Evolutionary conservation across 2,888 invertebrate genomes (phyloP).

Genomic region (Hydrotaea cyrtoneurina): DNA sequence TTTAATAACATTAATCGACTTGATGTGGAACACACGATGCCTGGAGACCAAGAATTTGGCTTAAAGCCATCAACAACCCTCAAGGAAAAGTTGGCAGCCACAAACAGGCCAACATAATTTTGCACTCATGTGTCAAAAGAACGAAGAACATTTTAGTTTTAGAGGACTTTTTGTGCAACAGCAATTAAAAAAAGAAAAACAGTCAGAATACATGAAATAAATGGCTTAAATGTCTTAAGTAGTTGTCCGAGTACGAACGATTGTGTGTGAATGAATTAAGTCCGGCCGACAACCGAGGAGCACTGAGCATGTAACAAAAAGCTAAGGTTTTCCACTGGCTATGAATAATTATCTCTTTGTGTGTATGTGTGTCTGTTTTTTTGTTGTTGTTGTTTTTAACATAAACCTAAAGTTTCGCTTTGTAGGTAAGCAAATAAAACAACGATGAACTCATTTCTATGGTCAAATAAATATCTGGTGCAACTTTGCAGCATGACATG

Average conservation of each 20-base stretch:
- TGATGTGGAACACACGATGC: background rate
- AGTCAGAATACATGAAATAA: background rate
- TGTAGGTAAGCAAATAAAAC: slow-evolving; percentile 1
- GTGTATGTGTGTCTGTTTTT: too few relatives aligned
- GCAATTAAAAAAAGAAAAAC: background rate
- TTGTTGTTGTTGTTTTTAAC: background rate
- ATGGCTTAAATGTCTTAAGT: background rate
- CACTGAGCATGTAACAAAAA: background rate
- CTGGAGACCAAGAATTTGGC: background rate
- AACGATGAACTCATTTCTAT: slow-evolving; percentile 63
- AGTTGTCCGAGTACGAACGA: background rate
- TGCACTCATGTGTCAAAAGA: background rate
- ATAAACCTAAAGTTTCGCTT: background rate
- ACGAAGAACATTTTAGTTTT: background rate
- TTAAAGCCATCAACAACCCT: background rate
- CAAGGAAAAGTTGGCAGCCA: background rate
- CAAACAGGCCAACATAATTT: background rate
- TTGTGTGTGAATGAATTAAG: background rate
- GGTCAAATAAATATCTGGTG: slow-evolving; percentile 66
- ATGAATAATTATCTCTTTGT: background rate
- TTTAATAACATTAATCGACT: too few relatives aligned
- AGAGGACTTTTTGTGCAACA: background rate
- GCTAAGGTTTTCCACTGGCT: background rate
- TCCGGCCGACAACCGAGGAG: background rate
- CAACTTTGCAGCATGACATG: slow-evolving; percentile 64